Evolutionary conservation across 2,888 invertebrate species (phyloP).

Genomic region (Diachrysia chrysitis): DNA sequence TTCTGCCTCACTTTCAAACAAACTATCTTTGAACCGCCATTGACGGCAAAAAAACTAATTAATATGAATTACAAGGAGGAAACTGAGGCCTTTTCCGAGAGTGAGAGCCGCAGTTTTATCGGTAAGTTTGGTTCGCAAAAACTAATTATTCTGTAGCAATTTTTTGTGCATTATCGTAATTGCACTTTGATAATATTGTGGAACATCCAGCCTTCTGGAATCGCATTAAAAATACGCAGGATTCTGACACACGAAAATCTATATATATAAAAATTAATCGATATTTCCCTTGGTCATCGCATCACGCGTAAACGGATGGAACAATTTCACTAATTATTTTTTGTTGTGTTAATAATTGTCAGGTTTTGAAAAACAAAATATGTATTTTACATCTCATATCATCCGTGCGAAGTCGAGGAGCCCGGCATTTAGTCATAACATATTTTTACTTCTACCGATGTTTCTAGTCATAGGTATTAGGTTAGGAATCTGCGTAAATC

Average conservation of each 20-base stretch:
- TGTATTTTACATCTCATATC: no score
- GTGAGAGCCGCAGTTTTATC: background rate
- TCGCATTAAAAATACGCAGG: background rate
- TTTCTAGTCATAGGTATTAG: no score
- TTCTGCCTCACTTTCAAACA: background rate
- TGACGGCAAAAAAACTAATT: conserved; percentile 1
- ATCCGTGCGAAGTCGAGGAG: no score
- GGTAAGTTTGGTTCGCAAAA: background rate
- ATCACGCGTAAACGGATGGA: no score
- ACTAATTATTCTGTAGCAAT: background rate
- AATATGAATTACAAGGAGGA: conserved; percentile 8
- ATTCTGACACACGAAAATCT: background rate
- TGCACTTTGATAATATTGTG: background rate
- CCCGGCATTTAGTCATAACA: no score
- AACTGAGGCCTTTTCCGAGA: conserved; percentile 11
- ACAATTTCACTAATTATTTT: no score
- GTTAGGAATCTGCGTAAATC: no score
- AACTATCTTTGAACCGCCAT: background rate
- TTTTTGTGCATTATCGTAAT: background rate
- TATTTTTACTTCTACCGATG: no score
- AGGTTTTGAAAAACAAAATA: no score
- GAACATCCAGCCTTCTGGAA: background rate
- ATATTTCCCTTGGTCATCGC: no score
- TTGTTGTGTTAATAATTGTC: no score
- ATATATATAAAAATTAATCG: no score